phyloP scores from a whole-genome alignment of 1,140 invertebrate species.

The Drosophila ercepeae region DNA sequence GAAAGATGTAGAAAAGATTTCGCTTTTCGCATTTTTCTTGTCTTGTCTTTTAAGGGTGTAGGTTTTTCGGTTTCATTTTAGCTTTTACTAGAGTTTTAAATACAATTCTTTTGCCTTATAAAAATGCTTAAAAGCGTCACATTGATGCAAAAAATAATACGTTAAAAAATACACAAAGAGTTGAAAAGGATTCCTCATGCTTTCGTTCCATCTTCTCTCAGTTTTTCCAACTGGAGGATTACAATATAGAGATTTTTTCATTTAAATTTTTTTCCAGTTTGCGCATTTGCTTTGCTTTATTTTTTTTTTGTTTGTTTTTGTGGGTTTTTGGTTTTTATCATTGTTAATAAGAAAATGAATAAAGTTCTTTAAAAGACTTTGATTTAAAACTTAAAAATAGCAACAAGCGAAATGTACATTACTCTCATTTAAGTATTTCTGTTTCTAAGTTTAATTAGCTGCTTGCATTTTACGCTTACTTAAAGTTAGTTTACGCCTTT shows the following conservation, averaged over 20 bases:
- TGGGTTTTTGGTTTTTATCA: slow-evolving; percentile 51
- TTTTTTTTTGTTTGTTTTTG: slow-evolving; percentile 23
- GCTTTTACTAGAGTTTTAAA: slow-evolving; percentile 66
- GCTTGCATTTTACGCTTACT: slow-evolving; percentile 49
- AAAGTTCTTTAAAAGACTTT: slow-evolving; percentile 82
- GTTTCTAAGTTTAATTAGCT: slow-evolving; percentile 53
- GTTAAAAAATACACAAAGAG: slow-evolving; percentile 74
- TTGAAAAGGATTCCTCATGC: slow-evolving; percentile 55
- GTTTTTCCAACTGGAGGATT: slow-evolving; percentile 48
- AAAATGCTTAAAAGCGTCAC: slow-evolving; percentile 76
- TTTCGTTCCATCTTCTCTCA: slow-evolving; percentile 32
- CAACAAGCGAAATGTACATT: slow-evolving; percentile 82
- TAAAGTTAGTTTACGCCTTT: slow-evolving; percentile 61
- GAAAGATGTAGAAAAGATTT: slow-evolving; percentile 70
- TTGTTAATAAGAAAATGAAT: slow-evolving; percentile 74
- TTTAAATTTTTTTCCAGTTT: slow-evolving; percentile 40
- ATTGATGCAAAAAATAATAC: slow-evolving; percentile 78
- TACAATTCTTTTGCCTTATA: slow-evolving; percentile 69
- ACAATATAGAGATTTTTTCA: slow-evolving; percentile 50
- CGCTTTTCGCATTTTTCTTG: slow-evolving; percentile 44
- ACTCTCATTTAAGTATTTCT: slow-evolving; percentile 53
- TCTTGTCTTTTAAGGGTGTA: slow-evolving; percentile 24
- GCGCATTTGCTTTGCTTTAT: slow-evolving; percentile 47
- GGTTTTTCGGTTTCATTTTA: slow-evolving; percentile 39
- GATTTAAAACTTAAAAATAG: slow-evolving; percentile 83